Conservation (phyloP, 2,797 vertebrate genomes). For the Graptemys geographica region DNA sequence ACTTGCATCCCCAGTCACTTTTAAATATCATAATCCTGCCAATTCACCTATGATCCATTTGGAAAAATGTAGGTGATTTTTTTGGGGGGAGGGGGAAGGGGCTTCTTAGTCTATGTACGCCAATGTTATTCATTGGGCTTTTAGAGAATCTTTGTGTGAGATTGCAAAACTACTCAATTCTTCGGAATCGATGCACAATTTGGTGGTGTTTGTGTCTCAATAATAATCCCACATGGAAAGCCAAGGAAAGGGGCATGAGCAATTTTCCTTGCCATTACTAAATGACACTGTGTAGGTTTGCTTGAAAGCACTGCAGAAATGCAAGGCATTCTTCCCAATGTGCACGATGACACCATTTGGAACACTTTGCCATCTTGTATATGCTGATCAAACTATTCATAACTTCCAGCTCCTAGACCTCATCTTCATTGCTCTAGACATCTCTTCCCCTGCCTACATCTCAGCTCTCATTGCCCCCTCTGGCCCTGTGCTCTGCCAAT, state of each 20-base stretch:
- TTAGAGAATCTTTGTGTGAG: neutral
- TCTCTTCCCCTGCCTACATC: neutral
- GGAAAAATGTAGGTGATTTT: neutral
- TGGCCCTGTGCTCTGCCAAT: neutral
- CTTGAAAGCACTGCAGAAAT: neutral
- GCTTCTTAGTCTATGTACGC: neutral
- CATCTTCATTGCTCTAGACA: neutral
- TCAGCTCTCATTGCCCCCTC: neutral
- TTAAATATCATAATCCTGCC: accelerated
- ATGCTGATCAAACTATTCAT: neutral
- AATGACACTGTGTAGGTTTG: accelerated
- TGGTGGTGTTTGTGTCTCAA: neutral
- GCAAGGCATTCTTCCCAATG: neutral
- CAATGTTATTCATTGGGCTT: neutral
- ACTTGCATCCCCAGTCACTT: neutral
- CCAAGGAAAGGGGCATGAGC: neutral
- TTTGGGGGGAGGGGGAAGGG: accelerated
- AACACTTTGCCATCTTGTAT: neutral
- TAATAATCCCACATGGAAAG: accelerated
- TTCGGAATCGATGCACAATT: neutral
- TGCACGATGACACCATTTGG: neutral
- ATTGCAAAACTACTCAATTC: neutral
- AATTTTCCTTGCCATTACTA: accelerated
- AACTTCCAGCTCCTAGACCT: neutral
- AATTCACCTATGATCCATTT: neutral